Percentiles rank a stretch among this genome's conserved stretches.
These are phyloP conservation scores for Andrena haemorrhoa DNA, from an alignment of 2,888 invertebrate genomes.

Conservation along the genomic window DNA sequence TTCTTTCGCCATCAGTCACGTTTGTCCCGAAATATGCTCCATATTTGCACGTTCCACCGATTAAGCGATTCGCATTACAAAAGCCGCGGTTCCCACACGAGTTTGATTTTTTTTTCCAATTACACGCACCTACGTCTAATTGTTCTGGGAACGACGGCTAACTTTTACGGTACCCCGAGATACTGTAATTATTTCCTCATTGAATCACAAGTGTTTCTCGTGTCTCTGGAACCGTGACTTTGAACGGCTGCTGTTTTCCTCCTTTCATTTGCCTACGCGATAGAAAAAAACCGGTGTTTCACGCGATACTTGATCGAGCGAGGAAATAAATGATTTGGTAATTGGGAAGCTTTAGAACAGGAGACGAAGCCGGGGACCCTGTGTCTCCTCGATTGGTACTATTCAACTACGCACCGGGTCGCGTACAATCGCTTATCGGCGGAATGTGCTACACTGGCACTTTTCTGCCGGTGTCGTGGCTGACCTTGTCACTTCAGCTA, in stretches of 20 bases:
- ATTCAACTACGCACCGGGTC: slow-evolving; percentile 18
- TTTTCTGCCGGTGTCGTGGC: slow-evolving; percentile 42
- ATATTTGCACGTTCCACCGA: background rate
- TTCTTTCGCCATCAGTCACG: too few relatives aligned
- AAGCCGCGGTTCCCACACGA: background rate
- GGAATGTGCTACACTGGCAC: slow-evolving; percentile 42
- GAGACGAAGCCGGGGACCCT: slow-evolving; percentile 15
- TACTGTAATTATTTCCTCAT: background rate
- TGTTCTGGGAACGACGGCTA: background rate
- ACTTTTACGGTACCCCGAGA: background rate
- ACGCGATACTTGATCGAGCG: background rate
- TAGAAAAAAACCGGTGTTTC: background rate
- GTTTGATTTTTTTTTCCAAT: background rate
- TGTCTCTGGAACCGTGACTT: background rate
- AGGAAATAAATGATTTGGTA: background rate
- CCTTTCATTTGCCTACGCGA: background rate
- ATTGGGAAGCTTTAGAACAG: background rate
- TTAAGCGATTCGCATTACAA: too few relatives aligned
- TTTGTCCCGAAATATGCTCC: background rate
- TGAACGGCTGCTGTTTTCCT: background rate
- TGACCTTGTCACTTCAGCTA: slow-evolving; percentile 59
- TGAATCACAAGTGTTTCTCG: slow-evolving; percentile 20
- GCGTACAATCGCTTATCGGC: slow-evolving; percentile 56
- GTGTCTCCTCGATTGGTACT: background rate
- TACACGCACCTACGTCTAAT: too few relatives aligned